phyloP scores from a whole-genome alignment of 2,113 vertebrate species.

The Plectropomus leopardus region DNA sequence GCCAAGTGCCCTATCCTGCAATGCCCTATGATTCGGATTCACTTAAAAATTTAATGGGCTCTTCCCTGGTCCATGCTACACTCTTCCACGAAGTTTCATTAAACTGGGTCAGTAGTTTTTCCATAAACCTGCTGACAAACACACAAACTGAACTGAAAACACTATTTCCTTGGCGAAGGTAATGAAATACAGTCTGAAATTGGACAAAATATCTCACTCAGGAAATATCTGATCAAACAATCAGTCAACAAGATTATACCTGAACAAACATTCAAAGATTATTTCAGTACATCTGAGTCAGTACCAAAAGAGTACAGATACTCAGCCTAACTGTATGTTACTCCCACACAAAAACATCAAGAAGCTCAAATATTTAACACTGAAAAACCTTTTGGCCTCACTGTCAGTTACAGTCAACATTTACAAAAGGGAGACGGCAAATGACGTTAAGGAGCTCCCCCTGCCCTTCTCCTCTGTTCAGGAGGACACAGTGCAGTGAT shows the following conservation, averaged over 20 bases:
- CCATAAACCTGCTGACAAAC: too few relatives aligned
- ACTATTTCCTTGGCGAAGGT: too few relatives aligned
- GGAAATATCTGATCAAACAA: background rate
- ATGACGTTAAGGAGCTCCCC: slow-evolving; percentile 3
- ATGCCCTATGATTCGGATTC: too few relatives aligned
- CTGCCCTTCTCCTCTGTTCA: slow-evolving; percentile 19
- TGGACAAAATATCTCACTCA: background rate
- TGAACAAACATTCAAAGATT: background rate
- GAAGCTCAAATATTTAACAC: slow-evolving; percentile 4
- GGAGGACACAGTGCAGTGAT: slow-evolving; percentile 33
- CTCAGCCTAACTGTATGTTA: background rate
- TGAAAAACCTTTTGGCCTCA: background rate
- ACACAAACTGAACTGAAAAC: too few relatives aligned
- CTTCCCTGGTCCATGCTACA: too few relatives aligned
- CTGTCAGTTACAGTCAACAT: slow-evolving; percentile 17
- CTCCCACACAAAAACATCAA: background rate
- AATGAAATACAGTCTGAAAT: background rate
- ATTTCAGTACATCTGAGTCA: background rate
- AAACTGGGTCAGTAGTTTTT: too few relatives aligned
- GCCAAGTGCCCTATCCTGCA: too few relatives aligned
- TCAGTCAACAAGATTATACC: background rate
- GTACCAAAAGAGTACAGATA: background rate
- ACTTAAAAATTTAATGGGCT: too few relatives aligned
- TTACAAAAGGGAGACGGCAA: slow-evolving; percentile 10
- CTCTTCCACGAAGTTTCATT: too few relatives aligned